These are phyloP conservation scores for Sphaeridia pumilis DNA, from an alignment of 2,888 invertebrate species.

Conservation along the genomic window DNA sequence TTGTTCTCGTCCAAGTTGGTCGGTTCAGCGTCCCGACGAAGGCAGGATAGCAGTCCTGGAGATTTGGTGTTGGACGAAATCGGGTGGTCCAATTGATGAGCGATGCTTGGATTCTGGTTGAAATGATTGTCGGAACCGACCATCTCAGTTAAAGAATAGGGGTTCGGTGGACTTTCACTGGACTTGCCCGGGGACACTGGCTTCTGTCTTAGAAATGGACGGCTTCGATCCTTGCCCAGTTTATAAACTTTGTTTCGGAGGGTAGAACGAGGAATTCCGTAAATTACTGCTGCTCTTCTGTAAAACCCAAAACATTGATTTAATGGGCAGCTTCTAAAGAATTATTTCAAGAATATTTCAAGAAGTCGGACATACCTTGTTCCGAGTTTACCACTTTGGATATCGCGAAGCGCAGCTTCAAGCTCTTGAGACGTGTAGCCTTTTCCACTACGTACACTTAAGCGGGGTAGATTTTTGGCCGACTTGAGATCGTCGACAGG, in stretches of 20 bases:
- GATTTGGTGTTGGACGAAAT: conserved; percentile 11
- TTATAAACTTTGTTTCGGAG: conserved; percentile 88
- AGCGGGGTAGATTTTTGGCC: conserved; percentile 9
- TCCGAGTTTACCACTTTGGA: conserved; percentile 82
- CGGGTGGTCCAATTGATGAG: conserved; percentile 3
- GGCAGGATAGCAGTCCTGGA: conserved; percentile 7
- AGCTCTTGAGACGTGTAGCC: conserved; percentile 89
- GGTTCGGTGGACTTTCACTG: neutral
- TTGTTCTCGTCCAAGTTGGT: neutral
- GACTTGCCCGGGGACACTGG: neutral
- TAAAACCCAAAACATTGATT: neutral
- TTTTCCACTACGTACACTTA: conserved; percentile 27
- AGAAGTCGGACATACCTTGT: conserved; percentile 55
- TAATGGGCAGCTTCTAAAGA: neutral
- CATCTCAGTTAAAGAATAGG: neutral
- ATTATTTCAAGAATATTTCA: neutral
- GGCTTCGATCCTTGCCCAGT: conserved; percentile 53
- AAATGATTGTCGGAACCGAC: neutral
- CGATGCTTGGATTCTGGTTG: neutral
- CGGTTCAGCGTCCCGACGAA: no score
- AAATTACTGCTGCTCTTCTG: conserved; percentile 75
- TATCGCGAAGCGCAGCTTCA: conserved; percentile 83
- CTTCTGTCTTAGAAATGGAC: conserved; percentile 23
- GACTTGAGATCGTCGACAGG: conserved; percentile 1
- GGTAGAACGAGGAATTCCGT: conserved; percentile 92